Evolutionary conservation across 35 echinoderm and acorn worm species (phyloP).

Genomic region (Strongylocentrotus purpuratus): DNA sequence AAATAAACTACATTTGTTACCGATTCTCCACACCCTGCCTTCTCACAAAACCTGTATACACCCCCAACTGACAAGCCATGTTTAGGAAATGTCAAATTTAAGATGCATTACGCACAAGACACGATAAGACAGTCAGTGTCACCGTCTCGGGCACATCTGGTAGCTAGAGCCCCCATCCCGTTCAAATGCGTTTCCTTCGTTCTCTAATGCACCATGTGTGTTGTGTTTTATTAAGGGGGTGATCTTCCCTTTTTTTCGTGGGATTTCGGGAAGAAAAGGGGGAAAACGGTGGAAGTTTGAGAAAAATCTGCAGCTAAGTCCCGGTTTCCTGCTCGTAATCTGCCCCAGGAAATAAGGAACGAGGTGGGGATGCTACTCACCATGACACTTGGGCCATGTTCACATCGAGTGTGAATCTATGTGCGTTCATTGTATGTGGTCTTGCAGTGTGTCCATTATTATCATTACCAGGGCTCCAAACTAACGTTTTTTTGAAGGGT

Average conservation of each 20-base stretch:
- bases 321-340: conserved; percentile 26
- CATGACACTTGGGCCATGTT: neutral
- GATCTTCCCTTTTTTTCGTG: neutral
- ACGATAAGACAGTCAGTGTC: neutral
- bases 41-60: neutral
- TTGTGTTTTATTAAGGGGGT: neutral
- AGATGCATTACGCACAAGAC: conserved; percentile 19
- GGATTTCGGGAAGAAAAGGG: conserved; percentile 6
- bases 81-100: conserved; percentile 42
- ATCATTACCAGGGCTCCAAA: too few species aligned
- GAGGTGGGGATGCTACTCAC: conserved; percentile 39
- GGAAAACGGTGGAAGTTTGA: conserved; percentile 15
- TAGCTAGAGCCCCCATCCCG: neutral
- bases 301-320: neutral
- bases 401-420: too few species aligned
- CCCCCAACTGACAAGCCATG: conserved; percentile 15
- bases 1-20: neutral
- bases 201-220: neutral
- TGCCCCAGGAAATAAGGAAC: neutral
- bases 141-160: neutral
- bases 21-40: neutral
- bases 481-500: too few species aligned
- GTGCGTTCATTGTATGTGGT: too few species aligned
- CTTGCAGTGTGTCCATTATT: too few species aligned
- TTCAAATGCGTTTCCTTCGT: conserved; percentile 14